Base-by-base conservation (phyloP, 2,797 vertebrate species). In the Sternotherus odoratus region DNA sequence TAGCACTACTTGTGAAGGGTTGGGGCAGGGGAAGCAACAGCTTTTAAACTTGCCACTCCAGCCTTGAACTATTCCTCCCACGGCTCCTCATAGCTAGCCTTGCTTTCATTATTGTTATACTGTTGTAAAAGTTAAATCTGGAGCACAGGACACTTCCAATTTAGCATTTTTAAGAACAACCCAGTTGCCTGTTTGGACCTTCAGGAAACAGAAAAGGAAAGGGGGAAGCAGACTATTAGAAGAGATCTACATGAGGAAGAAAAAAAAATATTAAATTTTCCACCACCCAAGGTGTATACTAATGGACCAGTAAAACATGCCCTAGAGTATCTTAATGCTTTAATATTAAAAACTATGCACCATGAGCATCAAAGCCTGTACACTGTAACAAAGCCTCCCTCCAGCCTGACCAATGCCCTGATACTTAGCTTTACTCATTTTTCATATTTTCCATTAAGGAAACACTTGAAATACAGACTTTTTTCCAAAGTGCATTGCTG, bases 401-500 rank as follows among this genome's bases (percentile, higher is more conserved):
- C 79, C 82, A 66, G 85, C 91, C 93, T 51, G 53, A 53, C 81
- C 94, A 94, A 82, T 95, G 92, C 92, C 96, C 95, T 91, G 91
- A 51, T 49, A 91, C 97, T 91, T 60, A 86, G 49, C 77, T 95
- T 94, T 81, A 95, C 92, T 96, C 93, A 21, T 86, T 85, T 94
- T 82, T 94, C 75, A 54, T 87, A 90, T 95, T 97, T 96, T 95
- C 79, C 69, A 93, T 96, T 97, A 97, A 94, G 69, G 80, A 92
- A 94, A 79, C 78, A 90, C 43, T 12, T 39, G n/a, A 84, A 90
- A 72, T 75, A 2, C 46, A 5, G 50, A 85, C 13, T 1, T 36
- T 57, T 84, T 91, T 85, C 90, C 86, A 6, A 96, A 97, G 98
- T 97, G 96, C 97, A 98, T 98, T 97, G 96, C 97, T 98, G 97